Conservation (phyloP, 2,797 vertebrate genomes). For the Trichosurus vulpecula region DNA sequence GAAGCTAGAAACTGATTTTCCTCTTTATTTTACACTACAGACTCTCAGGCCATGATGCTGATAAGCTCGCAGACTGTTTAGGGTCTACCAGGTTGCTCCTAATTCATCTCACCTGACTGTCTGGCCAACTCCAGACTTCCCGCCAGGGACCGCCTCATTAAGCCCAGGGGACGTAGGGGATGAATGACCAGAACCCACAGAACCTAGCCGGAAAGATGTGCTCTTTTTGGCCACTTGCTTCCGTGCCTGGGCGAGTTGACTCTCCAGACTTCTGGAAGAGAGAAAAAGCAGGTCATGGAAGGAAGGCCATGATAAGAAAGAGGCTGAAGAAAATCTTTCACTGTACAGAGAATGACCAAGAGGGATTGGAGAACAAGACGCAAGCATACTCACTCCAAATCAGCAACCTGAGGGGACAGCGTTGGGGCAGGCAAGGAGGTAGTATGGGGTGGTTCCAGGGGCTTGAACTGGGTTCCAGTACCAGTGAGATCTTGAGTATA, state of each 20-base stretch:
- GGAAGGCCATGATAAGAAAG: accelerated
- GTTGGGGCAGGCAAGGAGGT: constrained; percentile 32
- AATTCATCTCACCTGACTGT: constrained; percentile 79
- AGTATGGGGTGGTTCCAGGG: constrained; percentile 72
- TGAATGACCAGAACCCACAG: constrained; percentile 82
- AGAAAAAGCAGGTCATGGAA: constrained; percentile 23
- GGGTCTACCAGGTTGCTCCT: accelerated
- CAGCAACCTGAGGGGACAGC: constrained; percentile 77
- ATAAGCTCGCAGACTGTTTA: background rate
- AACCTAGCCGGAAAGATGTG: constrained; percentile 90
- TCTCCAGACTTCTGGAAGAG: constrained; percentile 81
- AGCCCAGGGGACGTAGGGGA: constrained; percentile 80
- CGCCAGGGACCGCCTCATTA: constrained; percentile 41
- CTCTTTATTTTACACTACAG: background rate
- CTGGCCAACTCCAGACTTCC: constrained; percentile 68
- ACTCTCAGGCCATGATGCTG: background rate
- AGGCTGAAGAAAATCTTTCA: background rate
- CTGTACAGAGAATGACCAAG: background rate
- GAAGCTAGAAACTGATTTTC: background rate
- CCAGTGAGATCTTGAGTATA: constrained; percentile 92
- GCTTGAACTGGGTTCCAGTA: constrained; percentile 81
- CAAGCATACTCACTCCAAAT: constrained; percentile 84
- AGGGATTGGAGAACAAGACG: constrained; percentile 23
- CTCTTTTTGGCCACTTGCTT: constrained; percentile 98
- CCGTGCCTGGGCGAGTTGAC: constrained; percentile 86